Base-by-base conservation (phyloP, 1,140 invertebrate species). In the Leptinotarsa lineolata region DNA sequence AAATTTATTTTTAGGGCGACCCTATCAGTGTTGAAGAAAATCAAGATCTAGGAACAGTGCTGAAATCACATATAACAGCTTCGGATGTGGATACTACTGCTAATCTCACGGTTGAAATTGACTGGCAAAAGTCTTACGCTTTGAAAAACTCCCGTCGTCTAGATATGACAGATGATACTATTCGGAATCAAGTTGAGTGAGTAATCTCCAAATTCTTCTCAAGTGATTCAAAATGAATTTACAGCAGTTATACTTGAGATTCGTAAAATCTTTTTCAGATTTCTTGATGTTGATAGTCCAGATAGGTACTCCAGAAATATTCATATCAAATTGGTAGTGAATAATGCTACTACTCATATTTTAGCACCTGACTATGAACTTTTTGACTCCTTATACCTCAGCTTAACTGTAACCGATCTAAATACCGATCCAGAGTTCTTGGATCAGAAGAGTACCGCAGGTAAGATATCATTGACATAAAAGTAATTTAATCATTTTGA, bases 11-110 rank as follows among this genome's bases (percentile, higher is more conserved):
- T 13, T 12, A 63, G 61, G 68, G 69, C 13, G 72, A 74, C 8
- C 24, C 74, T 18, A 80, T 80, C 39, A 24, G 30, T 39, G 66
- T 89, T n/a, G 80, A 86, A 39, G 88, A 89, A 81, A 89, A 90
- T 79, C 84, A 86, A 2, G 78, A 83, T 13, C 76, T 81, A 48
- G 84, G 84, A 3, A 83, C 75, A 30, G 39, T 72, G 22, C 83
- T 89, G n/a, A 84, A 83, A 15, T 59, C 80, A 11, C 81, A 80
- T 20, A 84, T 89, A 64, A 81, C 72, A 11, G 88, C 88, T 5
- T 85, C 81, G 0, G 88, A 89, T 82, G 84, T 85, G 0, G 89
- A 90, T 78, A 87, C 86, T 3, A 86, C 85, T 1, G 87, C 88
- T 0, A 76, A 86, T 15, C 78, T 90, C 21, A 68, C 70, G 11